Base-by-base conservation (phyloP, 2,113 vertebrate genomes). In the Lycaon pictus region DNA sequence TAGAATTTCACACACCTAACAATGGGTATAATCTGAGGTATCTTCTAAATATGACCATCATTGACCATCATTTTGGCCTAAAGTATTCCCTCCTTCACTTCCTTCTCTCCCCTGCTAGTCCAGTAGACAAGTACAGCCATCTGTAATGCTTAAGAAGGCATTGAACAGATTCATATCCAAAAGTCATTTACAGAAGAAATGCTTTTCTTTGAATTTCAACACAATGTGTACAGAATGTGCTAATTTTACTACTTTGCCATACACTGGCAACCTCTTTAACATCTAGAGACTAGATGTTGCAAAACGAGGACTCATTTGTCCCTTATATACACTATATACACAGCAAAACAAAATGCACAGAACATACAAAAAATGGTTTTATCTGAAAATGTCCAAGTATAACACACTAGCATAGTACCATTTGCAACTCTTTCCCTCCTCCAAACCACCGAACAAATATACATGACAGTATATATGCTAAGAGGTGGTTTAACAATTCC, bases 211-310 rank as follows among this genome's bases (percentile, higher is more conserved):
- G 55, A 94, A 88, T 86, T 94, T 90, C 72, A 96, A 91, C 62
- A 88, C 53, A 82, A 88, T 82, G 53, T 15, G 2, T 93, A 94
- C 17, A 94, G 69, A 95, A 93, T 93, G 53, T 62, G 79, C 25
- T 95, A 71, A 71, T 71, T 97, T 96, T 72, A 92, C 43, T 94
- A 88, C 37, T 51, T 93, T 81, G 90, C 96, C 53, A 83, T 86
- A 88, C 69, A 93, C 51, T 76, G 35, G 84, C 90, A 96, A 96
- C 85, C 79, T 81, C 74, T 96, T 67, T 90, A 79, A 82, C 60
- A 71, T 92, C 63, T 92, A 90, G 23, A 85, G 65, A 87, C 72
- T 89, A 88, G 89, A 79, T 79, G 62, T 48, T 96, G 53, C 48
- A 93, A 88, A 93, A 60, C 87, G 72, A 94, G 76, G 62, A 86